These are phyloP conservation scores for Lophius americanus DNA, from an alignment of 2,797 vertebrate species.

Conservation along the genomic window DNA sequence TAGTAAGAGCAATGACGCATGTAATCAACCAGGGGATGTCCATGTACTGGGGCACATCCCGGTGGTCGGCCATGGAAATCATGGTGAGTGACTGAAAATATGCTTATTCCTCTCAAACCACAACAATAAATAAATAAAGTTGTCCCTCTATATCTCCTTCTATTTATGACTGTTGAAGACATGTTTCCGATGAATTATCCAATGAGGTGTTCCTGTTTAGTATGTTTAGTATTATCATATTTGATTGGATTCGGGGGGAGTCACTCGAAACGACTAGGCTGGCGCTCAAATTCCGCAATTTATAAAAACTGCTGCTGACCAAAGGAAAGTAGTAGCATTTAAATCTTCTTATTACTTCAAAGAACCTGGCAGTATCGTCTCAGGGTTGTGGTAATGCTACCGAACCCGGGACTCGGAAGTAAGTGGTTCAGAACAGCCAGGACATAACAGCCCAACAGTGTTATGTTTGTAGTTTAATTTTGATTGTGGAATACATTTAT, in stretches of 20 bases:
- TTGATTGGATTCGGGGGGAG: conserved; percentile 66
- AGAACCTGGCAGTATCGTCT: no score
- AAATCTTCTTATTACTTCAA: neutral
- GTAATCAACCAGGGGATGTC: conserved; percentile 98
- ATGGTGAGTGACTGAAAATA: conserved; percentile 84
- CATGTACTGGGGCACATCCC: conserved; percentile 99
- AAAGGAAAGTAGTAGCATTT: neutral
- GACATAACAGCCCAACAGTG: neutral
- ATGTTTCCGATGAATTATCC: conserved; percentile 47
- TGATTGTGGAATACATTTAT: neutral
- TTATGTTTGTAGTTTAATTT: conserved; percentile 26
- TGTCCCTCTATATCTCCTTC: neutral
- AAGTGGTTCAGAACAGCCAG: neutral
- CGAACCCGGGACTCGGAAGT: neutral
- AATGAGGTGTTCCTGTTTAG: conserved; percentile 39
- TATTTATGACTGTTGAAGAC: neutral
- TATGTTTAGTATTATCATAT: conserved; percentile 8
- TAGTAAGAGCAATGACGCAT: conserved; percentile 96
- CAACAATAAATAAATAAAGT: neutral
- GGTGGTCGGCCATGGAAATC: conserved; percentile 99
- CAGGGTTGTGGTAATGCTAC: neutral
- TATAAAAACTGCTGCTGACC: conserved; percentile 39
- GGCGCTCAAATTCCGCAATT: conserved; percentile 62
- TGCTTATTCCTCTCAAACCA: neutral
- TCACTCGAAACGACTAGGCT: conserved; percentile 26